Conservation (phyloP, 2,888 invertebrate genomes). For the Anaspis maculata region DNA sequence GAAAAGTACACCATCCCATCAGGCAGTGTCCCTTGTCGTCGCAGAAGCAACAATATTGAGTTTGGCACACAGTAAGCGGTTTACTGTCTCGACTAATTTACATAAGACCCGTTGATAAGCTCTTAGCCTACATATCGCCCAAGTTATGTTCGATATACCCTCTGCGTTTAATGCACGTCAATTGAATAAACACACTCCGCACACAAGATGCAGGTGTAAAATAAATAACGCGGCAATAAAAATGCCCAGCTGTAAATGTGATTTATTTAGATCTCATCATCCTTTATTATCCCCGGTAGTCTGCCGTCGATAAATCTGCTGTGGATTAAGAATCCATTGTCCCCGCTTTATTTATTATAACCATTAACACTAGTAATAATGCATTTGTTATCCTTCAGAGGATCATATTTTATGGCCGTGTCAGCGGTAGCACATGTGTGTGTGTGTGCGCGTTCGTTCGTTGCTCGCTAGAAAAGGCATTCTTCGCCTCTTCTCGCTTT, state of each 20-base stretch:
- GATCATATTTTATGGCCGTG: slow-evolving; percentile 39
- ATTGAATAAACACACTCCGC: slow-evolving; percentile 13
- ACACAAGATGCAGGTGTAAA: slow-evolving; percentile 23
- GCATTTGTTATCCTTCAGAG: slow-evolving; percentile 44
- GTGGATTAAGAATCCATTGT: slow-evolving; percentile 44
- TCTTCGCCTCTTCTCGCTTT: not conserved
- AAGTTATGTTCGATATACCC: no score
- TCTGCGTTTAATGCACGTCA: no score
- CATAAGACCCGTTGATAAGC: no score
- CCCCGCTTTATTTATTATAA: slow-evolving; percentile 43
- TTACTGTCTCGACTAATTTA: no score
- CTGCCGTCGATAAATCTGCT: slow-evolving; percentile 39
- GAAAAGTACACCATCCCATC: no score
- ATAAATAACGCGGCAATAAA: slow-evolving; percentile 21
- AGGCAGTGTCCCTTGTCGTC: no score
- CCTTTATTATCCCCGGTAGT: slow-evolving; percentile 31
- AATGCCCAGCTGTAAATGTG: slow-evolving; percentile 28
- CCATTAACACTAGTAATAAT: slow-evolving; percentile 45
- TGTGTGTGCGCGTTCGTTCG: not conserved
- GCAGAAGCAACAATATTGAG: no score
- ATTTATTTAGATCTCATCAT: slow-evolving; percentile 35
- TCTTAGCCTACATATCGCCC: no score
- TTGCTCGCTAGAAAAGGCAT: not conserved
- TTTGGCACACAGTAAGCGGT: no score
- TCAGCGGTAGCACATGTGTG: slow-evolving; percentile 38